These are phyloP conservation scores for Lepidocolaptes lacrymiger DNA, from an alignment of 2,797 vertebrate genomes.

Conservation along the genomic window DNA sequence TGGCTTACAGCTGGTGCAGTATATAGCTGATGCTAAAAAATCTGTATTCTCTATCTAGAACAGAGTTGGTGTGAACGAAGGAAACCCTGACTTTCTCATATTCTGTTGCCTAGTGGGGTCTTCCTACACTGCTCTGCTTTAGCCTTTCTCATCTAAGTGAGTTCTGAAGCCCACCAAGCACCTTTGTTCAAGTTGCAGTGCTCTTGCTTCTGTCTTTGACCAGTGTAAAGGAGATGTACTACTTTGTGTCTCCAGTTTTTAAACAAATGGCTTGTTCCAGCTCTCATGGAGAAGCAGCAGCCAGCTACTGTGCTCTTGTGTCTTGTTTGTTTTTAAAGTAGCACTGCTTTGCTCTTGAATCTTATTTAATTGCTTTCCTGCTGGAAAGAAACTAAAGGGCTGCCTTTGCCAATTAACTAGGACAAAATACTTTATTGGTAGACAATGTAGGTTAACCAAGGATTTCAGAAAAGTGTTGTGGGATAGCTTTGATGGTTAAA, in stretches of 20 bases:
- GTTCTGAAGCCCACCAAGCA: not conserved
- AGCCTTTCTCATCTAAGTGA: not conserved
- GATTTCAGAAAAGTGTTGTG: not conserved
- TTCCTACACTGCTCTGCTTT: not conserved
- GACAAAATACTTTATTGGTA: not conserved
- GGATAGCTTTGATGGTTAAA: not conserved
- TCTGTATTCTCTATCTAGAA: not conserved
- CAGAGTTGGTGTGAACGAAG: not conserved
- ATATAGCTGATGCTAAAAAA: not conserved
- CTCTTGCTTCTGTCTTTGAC: not conserved
- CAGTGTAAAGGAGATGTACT: not conserved
- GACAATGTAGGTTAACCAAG: not conserved
- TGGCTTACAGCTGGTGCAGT: not conserved
- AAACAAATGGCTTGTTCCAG: not conserved
- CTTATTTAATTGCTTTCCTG: slow-evolving; percentile 17
- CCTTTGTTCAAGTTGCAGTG: not conserved
- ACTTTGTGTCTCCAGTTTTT: not conserved
- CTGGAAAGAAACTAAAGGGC: not conserved
- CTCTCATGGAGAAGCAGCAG: not conserved
- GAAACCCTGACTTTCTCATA: not conserved
- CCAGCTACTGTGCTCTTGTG: not conserved
- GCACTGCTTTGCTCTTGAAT: not conserved
- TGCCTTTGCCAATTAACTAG: not conserved
- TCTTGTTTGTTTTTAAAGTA: slow-evolving; percentile 3
- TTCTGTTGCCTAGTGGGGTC: not conserved